Conservation (phyloP, 2,888 invertebrate species). For the Caenorhabditis drosophilae region DNA sequence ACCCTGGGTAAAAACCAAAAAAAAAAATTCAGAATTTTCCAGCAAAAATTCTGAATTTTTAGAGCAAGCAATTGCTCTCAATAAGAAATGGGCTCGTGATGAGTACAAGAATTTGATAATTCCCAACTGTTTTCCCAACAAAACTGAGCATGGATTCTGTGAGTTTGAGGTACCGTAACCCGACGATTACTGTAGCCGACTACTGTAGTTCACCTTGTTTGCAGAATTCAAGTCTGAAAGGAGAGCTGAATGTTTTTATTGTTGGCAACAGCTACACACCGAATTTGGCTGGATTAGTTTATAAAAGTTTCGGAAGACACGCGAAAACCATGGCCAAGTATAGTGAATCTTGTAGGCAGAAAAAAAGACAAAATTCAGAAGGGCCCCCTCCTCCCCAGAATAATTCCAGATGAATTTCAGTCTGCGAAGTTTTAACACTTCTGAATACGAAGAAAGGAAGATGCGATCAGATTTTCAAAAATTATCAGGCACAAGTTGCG, state of each 20-base stretch:
- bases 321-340: slow-evolving; percentile 38
- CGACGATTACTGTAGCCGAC: too few relatives aligned
- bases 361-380: too few relatives aligned
- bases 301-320: slow-evolving; percentile 24
- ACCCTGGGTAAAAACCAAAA: slow-evolving; percentile 20
- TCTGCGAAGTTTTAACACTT: slow-evolving; percentile 36
- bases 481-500: slow-evolving; percentile 15
- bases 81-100: slow-evolving; percentile 34
- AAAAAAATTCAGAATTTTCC: too few relatives aligned
- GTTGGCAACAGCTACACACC: slow-evolving; percentile 45
- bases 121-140: slow-evolving; percentile 38
- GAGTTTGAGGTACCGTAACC: slow-evolving; percentile 35
- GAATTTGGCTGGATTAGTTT: slow-evolving; percentile 32
- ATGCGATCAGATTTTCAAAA: not conserved
- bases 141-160: slow-evolving; percentile 40
- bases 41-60: too few relatives aligned
- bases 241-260: slow-evolving; percentile 24
- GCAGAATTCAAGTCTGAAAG: slow-evolving; percentile 12
- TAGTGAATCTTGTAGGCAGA: slow-evolving; percentile 32
- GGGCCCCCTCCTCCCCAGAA: too few relatives aligned
- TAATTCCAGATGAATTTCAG: too few relatives aligned
- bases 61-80: slow-evolving; percentile 35
- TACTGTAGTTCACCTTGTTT: too few relatives aligned
- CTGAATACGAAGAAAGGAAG: too few relatives aligned
- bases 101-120: slow-evolving; percentile 37